Conservation (phyloP, 2,113 vertebrate genomes). For the Triplophysa dalaica region DNA sequence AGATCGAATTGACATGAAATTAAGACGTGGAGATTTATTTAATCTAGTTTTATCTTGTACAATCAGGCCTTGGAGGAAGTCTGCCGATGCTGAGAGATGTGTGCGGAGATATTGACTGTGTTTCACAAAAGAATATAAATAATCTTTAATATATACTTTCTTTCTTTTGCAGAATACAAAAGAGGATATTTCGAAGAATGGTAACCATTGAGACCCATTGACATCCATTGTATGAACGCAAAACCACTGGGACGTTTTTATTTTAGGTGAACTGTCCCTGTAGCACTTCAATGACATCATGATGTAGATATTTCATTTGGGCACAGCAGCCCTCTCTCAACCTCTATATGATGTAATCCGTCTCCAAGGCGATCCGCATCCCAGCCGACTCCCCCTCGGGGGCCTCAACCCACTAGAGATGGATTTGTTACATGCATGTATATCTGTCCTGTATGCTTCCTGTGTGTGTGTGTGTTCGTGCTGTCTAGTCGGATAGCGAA, state of each 20-base stretch:
- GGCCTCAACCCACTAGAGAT: neutral
- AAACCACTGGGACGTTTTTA: too few relatives aligned
- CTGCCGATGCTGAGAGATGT: neutral
- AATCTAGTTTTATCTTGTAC: neutral
- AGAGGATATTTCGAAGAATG: too few relatives aligned
- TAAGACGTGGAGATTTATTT: constrained; percentile 13
- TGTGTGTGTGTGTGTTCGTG: neutral
- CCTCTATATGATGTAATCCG: constrained; percentile 44
- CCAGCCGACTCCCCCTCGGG: constrained; percentile 30
- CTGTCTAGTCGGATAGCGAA: neutral
- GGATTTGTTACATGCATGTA: constrained; percentile 18
- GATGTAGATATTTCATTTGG: neutral
- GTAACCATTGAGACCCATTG: too few relatives aligned
- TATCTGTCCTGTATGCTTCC: constrained; percentile 3
- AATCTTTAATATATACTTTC: too few relatives aligned
- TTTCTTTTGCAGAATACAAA: too few relatives aligned
- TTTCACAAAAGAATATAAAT: too few relatives aligned
- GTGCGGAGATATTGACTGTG: too few relatives aligned
- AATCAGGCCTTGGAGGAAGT: constrained; percentile 9
- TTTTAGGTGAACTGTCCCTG: too few relatives aligned
- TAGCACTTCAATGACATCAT: neutral
- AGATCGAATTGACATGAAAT: constrained; percentile 19
- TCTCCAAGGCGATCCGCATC: constrained; percentile 51
- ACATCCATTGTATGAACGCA: too few relatives aligned
- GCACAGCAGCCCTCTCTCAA: neutral